Base-by-base conservation (phyloP, 2,888 invertebrate genomes). In the Drosophila setosimentum region DNA sequence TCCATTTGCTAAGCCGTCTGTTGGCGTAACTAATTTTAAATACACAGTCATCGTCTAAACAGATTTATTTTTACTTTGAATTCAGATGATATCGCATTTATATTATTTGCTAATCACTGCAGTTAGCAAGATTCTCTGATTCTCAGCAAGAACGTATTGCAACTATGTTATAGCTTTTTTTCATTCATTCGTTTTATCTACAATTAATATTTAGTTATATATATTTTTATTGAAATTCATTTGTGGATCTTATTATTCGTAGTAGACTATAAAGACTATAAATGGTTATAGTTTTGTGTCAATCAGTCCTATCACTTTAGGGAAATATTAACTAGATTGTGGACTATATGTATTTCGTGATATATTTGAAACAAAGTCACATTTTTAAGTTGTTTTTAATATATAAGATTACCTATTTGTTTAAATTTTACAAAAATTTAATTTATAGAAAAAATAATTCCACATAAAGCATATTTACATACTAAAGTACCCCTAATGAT, bases 1-100 rank as follows among this genome's bases (percentile, higher is more conserved):
- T 16, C 45, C 13, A 51, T 54, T 58, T 50, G 59, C 51, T 54
- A 68, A 80, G 63, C 65, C 63, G 67, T 73, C 77, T 63, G 66
- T 63, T 66, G 67, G 40, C 73, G 55, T 24, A 42, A 57, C 42
- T 30, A 24, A 57, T 57, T 40, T 55, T 2, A 57, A 65, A 64
- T 48, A 30, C n/a, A n/a, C 35, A 42, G 69, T 49, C 13, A 32
- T 49, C 29, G 29, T 40, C 10, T 27, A 16, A 35, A 33, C 59
- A 0, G 51, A 59, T 33, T n/a, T 42, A 57, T 57, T 5, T 7
- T 40, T 57, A 21, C 29, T 7, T 10, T 30, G 40, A 42, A 57
- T 21, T 21, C 21, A 42, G 29, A 57, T 57, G 21, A 24, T 42
- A 57, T 42, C 57, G 57, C 21, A 10, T 30, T 30, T 42, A 21